A percentile compares a stretch with the other conserved stretches of the same genome.
These are phyloP conservation scores for Stigmatopora argus DNA, from an alignment of 2,113 vertebrate species.

Conservation along the genomic window DNA sequence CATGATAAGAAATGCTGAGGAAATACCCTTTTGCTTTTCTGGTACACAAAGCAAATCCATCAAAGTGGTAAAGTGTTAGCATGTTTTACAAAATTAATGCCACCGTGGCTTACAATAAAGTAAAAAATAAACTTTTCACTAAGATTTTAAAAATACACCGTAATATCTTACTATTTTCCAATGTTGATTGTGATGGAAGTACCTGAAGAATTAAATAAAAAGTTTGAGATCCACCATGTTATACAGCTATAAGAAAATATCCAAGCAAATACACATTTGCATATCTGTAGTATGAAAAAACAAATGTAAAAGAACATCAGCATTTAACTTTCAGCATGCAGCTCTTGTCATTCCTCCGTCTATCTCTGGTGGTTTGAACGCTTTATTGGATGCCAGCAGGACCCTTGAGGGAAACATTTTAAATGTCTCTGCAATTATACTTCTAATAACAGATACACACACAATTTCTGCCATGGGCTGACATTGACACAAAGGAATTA, in stretches of 20 bases:
- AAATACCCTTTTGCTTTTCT: neutral
- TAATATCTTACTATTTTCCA: too few relatives aligned
- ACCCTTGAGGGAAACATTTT: slow-evolving; percentile 97
- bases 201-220: too few relatives aligned
- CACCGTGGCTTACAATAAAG: too few relatives aligned
- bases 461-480: slow-evolving; percentile 73
- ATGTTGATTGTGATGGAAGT: too few relatives aligned
- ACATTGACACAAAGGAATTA: slow-evolving; percentile 88
- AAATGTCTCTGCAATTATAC: slow-evolving; percentile 99
- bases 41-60: neutral
- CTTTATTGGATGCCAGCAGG: slow-evolving; percentile 94
- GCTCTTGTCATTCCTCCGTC: slow-evolving; percentile 51
- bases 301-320: neutral
- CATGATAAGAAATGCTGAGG: neutral
- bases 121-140: too few relatives aligned
- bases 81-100: neutral
- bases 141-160: too few relatives aligned
- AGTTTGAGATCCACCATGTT: neutral
- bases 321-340: neutral
- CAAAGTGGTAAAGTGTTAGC: neutral
- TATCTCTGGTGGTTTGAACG: slow-evolving; percentile 74
- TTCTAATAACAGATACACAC: slow-evolving; percentile 87
- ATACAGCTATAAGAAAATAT: neutral
- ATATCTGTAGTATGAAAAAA: neutral
- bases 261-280: neutral